Percentiles rank a stretch among this genome's conserved stretches.
These are phyloP conservation scores for Pseudoips prasinana DNA, from an alignment of 2,888 invertebrate genomes.

Conservation along the genomic window DNA sequence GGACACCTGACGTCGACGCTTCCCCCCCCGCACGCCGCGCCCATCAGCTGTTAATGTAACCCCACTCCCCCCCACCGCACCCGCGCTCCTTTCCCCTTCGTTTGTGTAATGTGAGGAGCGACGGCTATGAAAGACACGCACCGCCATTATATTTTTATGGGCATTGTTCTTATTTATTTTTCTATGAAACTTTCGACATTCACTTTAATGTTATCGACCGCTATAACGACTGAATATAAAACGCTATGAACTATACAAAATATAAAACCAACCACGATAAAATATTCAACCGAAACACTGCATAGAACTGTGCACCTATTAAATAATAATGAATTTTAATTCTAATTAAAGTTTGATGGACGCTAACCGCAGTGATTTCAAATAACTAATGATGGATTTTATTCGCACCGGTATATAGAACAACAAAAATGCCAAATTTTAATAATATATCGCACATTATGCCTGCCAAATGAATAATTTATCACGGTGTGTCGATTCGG, in stretches of 20 bases:
- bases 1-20: slow-evolving; percentile 73
- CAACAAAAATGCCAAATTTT: slow-evolving; percentile 78
- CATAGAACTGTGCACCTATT: not conserved
- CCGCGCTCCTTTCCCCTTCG: slow-evolving; percentile 78
- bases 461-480: slow-evolving; percentile 80
- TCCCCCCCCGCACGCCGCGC: slow-evolving; percentile 47
- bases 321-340: slow-evolving; percentile 5
- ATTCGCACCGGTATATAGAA: slow-evolving; percentile 50
- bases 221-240: slow-evolving; percentile 4
- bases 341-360: slow-evolving; percentile 30
- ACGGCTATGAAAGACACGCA: slow-evolving; percentile 47
- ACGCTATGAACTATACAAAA: not conserved
- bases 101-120: slow-evolving; percentile 79
- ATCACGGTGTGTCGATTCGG: slow-evolving; percentile 75
- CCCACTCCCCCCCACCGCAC: slow-evolving; percentile 53
- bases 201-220: slow-evolving; percentile 12
- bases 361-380: slow-evolving; percentile 36
- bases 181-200: slow-evolving; percentile 14
- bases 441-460: slow-evolving; percentile 81
- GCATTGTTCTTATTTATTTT: slow-evolving; percentile 28
- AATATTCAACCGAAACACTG: slow-evolving; percentile 1
- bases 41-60: slow-evolving; percentile 79
- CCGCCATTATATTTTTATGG: slow-evolving; percentile 33
- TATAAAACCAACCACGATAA: too few relatives aligned
- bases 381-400: slow-evolving; percentile 50